These are phyloP conservation scores for Drosophila malerkotliana DNA, from an alignment of 1,140 invertebrate genomes.

Conservation along the genomic window DNA sequence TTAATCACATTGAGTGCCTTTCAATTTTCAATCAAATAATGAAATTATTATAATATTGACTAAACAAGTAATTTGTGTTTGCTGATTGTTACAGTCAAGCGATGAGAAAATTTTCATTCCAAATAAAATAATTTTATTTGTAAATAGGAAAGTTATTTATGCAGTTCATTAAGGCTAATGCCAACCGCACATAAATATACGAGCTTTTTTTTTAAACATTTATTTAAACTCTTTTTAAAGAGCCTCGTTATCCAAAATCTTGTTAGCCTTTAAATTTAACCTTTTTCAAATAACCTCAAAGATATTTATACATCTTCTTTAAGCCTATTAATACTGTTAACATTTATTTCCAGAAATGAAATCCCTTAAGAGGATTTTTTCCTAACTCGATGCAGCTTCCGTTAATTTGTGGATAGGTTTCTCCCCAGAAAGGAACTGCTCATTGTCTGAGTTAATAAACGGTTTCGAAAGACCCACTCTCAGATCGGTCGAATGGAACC, in stretches of 20 bases:
- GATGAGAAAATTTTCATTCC: not conserved
- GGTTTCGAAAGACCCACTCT: conserved; percentile 12
- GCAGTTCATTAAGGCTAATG: not conserved
- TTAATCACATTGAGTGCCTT: conserved; percentile 4
- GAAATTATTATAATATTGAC: not conserved
- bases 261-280: not conserved
- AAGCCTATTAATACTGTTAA: conserved; percentile 4
- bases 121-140: not conserved
- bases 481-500: not conserved
- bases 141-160: not conserved
- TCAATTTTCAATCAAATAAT: not conserved
- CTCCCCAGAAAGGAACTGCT: conserved; percentile 37
- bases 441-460: conserved; percentile 51
- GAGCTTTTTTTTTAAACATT: not conserved
- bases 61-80: not conserved
- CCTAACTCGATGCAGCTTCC: conserved; percentile 45
- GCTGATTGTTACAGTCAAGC: no score
- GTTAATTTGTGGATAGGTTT: conserved; percentile 37
- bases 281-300: not conserved
- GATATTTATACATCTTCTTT: not conserved
- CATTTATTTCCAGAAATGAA: conserved; percentile 9
- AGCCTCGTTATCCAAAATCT: not conserved
- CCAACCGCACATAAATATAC: not conserved
- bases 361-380: conserved; percentile 11
- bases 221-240: not conserved